phyloP scores from a whole-genome alignment of 1,140 invertebrate species.

The Acromyrmex charruanus region DNA sequence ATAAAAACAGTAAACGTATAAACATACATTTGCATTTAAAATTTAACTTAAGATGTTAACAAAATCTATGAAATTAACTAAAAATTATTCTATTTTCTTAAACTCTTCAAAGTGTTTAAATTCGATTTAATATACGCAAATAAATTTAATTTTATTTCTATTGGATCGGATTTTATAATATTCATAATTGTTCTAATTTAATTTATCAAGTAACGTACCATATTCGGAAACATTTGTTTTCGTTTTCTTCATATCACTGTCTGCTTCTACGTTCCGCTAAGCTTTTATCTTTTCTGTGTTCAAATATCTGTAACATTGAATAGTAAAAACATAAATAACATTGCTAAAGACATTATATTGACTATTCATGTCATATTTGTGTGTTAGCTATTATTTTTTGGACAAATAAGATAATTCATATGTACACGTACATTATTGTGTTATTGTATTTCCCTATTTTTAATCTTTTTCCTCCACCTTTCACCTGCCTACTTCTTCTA shows the following conservation, averaged over 20 bases:
- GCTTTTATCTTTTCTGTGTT: conserved; percentile 45
- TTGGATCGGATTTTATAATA: not conserved
- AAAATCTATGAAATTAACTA: not conserved
- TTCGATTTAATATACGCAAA: not conserved
- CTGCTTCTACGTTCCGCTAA: conserved; percentile 58
- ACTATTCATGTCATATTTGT: not conserved
- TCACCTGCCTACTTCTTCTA: conserved; percentile 15
- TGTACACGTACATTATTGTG: not conserved
- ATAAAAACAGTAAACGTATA: not conserved
- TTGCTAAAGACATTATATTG: not conserved
- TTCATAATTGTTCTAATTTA: not conserved
- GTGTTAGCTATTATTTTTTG: not conserved
- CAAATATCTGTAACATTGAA: conserved; percentile 68
- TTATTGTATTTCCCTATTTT: conserved; percentile 3
- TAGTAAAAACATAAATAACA: conserved; percentile 12
- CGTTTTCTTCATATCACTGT: conserved; percentile 80
- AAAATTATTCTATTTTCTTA: not conserved
- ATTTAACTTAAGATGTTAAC: not conserved
- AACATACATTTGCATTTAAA: not conserved
- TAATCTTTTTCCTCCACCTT: conserved; percentile 4
- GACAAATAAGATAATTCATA: not conserved
- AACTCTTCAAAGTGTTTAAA: not conserved
- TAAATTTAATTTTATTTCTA: not conserved
- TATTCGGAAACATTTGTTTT: conserved; percentile 72
- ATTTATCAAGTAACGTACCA: conserved; percentile 72